Evolutionary conservation across 2,113 vertebrate species (phyloP).

Genomic region (Microtus oregoni): DNA sequence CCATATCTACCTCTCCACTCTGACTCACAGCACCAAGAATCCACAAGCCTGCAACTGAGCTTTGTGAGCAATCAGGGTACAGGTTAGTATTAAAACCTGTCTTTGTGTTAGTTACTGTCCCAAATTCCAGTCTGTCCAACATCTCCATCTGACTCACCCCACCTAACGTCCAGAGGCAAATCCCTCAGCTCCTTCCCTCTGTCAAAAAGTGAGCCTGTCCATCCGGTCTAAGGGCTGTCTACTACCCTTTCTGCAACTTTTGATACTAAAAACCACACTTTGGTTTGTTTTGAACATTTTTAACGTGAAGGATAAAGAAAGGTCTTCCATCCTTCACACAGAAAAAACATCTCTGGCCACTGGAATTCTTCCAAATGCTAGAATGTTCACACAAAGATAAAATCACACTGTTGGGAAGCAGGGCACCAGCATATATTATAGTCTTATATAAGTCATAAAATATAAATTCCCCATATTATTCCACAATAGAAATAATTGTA

Average conservation of each 20-base stretch:
- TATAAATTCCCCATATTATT: not conserved
- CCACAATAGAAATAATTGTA: not conserved
- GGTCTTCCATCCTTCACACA: not conserved
- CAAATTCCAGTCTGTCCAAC: not conserved
- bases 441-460: not conserved
- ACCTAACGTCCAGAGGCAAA: not conserved
- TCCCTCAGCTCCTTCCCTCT: not conserved
- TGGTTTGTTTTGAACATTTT: not conserved
- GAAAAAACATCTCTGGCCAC: not conserved
- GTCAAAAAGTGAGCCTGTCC: slow-evolving; percentile 8
- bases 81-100: not conserved
- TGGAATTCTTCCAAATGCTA: not conserved
- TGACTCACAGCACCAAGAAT: not conserved
- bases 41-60: not conserved
- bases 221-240: not conserved
- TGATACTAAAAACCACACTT: not conserved
- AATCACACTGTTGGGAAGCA: not conserved
- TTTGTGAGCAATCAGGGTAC: not conserved
- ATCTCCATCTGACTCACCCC: not conserved
- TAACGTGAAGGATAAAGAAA: not conserved
- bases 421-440: not conserved
- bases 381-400: not conserved
- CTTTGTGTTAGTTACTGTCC: not conserved
- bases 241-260: not conserved
- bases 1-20: not conserved